Conservation (phyloP, 2,113 vertebrate species). For the Leptodactylus fuscus region DNA sequence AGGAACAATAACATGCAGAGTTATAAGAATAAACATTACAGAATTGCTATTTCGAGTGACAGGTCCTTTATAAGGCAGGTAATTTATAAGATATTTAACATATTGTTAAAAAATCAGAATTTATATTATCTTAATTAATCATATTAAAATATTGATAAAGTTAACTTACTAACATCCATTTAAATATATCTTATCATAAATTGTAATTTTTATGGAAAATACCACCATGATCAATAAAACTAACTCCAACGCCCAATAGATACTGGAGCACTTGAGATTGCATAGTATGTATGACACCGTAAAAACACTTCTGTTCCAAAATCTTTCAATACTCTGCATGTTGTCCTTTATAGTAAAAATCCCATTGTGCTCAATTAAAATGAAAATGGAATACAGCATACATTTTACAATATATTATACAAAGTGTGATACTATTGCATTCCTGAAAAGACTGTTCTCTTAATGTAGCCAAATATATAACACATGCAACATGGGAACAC, state of each 20-base stretch:
- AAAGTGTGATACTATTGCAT: background rate
- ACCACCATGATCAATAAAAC: conserved; percentile 11
- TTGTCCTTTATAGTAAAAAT: conserved; percentile 22
- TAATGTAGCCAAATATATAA: background rate
- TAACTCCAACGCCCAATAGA: background rate
- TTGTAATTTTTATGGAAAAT: background rate
- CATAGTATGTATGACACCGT: background rate
- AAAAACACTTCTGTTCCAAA: conserved; percentile 13
- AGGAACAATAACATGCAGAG: no score
- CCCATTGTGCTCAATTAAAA: conserved; percentile 48
- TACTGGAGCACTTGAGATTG: background rate
- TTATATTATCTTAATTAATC: background rate
- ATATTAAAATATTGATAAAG: background rate
- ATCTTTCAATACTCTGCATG: conserved; percentile 29
- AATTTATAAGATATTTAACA: background rate
- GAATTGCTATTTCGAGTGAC: no score
- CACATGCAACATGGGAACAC: background rate
- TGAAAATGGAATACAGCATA: conserved; percentile 1
- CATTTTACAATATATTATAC: background rate
- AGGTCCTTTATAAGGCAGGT: background rate
- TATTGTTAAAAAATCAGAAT: background rate
- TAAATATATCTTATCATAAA: background rate
- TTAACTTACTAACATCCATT: background rate
- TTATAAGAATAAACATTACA: no score
- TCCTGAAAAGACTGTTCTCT: background rate